These are phyloP conservation scores for Noctua janthe DNA, from an alignment of 2,888 invertebrate genomes.

Conservation along the genomic window DNA sequence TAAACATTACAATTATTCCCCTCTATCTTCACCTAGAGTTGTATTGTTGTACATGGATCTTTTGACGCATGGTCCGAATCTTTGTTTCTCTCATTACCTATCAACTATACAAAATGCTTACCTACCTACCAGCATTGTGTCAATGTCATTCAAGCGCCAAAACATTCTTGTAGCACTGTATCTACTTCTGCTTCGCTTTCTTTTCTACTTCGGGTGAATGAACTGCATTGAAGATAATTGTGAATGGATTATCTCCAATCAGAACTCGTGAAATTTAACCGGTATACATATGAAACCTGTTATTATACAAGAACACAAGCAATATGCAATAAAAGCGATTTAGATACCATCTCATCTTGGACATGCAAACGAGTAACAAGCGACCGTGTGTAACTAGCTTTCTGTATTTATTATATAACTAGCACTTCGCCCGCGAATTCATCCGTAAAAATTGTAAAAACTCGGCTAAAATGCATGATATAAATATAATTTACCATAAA, in stretches of 20 bases:
- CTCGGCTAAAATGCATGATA: no score
- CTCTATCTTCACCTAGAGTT: no score
- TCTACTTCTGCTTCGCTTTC: background rate
- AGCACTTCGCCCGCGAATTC: no score
- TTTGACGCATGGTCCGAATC: no score
- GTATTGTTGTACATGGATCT: no score
- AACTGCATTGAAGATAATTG: background rate
- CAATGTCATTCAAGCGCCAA: background rate
- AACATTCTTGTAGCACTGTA: background rate
- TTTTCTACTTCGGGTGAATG: background rate
- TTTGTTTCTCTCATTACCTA: no score
- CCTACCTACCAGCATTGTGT: no score
- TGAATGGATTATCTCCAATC: background rate
- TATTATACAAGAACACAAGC: slow-evolving; percentile 25
- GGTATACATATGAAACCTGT: slow-evolving; percentile 25
- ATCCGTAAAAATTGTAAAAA: no score
- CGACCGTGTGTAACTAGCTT: slow-evolving; percentile 11
- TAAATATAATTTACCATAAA: no score
- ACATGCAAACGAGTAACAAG: slow-evolving; percentile 8
- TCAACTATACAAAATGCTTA: no score
- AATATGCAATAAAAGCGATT: slow-evolving; percentile 9
- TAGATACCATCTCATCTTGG: background rate
- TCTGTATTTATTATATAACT: slow-evolving; percentile 33
- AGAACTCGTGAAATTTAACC: background rate
- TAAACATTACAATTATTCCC: no score